phyloP scores from a whole-genome alignment of 2,113 vertebrate genomes.

The Alouatta palliata region DNA sequence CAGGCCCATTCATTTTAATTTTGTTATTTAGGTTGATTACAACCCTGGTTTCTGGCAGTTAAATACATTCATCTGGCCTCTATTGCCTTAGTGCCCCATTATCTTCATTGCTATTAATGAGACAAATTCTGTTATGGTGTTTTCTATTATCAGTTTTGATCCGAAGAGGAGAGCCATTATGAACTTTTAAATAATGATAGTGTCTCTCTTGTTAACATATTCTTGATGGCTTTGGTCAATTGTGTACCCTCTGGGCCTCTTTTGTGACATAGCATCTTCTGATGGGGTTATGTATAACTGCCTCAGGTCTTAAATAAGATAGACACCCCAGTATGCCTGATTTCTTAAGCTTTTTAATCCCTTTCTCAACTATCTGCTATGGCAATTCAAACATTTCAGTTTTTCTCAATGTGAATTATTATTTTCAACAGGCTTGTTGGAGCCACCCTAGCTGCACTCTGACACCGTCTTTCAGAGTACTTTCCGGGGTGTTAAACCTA shows the following conservation, averaged over 20 bases:
- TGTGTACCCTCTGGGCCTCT: not conserved
- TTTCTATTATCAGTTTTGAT: not conserved
- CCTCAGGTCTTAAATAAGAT: not conserved
- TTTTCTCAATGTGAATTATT: not conserved
- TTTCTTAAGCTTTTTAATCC: not conserved
- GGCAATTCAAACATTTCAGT: not conserved
- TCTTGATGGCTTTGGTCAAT: not conserved
- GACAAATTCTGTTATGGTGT: not conserved
- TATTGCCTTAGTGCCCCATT: not conserved
- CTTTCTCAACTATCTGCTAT: not conserved
- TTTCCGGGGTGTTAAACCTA: not conserved
- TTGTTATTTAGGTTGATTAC: not conserved
- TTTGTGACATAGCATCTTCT: not conserved
- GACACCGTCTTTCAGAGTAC: not conserved
- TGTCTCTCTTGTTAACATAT: not conserved
- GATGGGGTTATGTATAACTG: not conserved
- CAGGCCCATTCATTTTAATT: not conserved
- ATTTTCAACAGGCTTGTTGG: not conserved
- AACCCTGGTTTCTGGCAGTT: not conserved
- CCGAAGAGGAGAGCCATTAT: not conserved
- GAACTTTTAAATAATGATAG: not conserved
- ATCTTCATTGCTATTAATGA: not conserved
- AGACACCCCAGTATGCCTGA: not conserved
- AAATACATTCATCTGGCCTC: not conserved
- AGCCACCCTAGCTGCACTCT: not conserved